phyloP scores from a whole-genome alignment of 2,888 invertebrate genomes.

The Napeogenes sylphis region DNA sequence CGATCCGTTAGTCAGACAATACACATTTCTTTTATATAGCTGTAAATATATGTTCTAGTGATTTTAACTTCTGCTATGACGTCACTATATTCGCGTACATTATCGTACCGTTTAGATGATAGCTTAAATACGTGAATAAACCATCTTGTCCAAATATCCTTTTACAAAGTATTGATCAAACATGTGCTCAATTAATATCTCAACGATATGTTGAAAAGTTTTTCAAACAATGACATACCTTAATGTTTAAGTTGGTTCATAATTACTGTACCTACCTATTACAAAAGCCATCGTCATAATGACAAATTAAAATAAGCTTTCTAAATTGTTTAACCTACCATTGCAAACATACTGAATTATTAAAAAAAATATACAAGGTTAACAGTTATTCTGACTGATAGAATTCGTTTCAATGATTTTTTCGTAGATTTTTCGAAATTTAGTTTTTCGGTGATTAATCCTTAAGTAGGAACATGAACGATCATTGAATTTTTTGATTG shows the following conservation, averaged over 20 bases:
- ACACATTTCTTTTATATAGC: constrained; percentile 24
- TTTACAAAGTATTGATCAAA: too few relatives aligned
- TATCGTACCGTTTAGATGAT: too few relatives aligned
- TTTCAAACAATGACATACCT: too few relatives aligned
- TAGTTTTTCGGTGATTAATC: too few relatives aligned
- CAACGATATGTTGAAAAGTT: too few relatives aligned
- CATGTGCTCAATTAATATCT: too few relatives aligned
- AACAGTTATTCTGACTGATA: neutral
- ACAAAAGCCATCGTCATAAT: constrained; percentile 26
- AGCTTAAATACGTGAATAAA: too few relatives aligned
- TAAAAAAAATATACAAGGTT: neutral
- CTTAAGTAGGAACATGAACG: too few relatives aligned
- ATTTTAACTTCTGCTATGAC: constrained; percentile 16
- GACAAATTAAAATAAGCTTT: constrained; percentile 27
- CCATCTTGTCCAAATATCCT: too few relatives aligned
- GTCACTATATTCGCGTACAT: constrained; percentile 6
- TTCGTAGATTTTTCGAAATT: too few relatives aligned
- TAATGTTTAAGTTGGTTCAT: neutral
- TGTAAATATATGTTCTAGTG: constrained; percentile 14
- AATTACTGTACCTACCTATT: constrained; percentile 2
- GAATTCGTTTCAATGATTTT: neutral
- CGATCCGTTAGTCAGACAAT: constrained; percentile 29
- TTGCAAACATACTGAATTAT: neutral
- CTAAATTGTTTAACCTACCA: constrained; percentile 16
- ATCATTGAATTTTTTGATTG: too few relatives aligned